phyloP scores from a whole-genome alignment of 1,140 invertebrate genomes.

The Ladona fulva region DNA sequence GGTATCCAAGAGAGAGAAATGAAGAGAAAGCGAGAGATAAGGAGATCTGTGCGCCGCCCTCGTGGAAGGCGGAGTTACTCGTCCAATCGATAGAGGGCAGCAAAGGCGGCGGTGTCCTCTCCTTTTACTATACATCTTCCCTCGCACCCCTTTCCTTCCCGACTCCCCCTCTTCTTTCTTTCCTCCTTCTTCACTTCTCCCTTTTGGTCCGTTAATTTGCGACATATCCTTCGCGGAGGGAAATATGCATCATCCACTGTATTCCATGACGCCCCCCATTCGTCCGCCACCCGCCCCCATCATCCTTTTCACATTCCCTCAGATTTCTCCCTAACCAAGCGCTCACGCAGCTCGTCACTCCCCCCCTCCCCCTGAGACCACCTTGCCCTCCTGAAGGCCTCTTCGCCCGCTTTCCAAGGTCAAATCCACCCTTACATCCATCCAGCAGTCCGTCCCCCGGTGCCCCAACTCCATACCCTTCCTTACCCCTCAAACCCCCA shows the following conservation, averaged over 20 bases:
- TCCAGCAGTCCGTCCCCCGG: no score
- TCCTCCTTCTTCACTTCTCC: background rate
- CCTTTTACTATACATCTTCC: background rate
- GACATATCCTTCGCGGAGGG: background rate
- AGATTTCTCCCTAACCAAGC: background rate
- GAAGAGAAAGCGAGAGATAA: background rate
- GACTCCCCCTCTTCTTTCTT: background rate
- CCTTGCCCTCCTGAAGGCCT: background rate
- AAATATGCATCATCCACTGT: conserved; percentile 1
- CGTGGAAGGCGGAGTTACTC: background rate
- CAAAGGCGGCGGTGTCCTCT: background rate
- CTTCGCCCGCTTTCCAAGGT: no score
- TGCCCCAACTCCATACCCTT: no score
- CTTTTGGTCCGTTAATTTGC: background rate
- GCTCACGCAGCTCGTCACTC: background rate
- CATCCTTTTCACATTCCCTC: background rate
- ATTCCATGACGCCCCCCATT: background rate
- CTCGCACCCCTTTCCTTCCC: background rate
- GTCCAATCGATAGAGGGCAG: background rate
- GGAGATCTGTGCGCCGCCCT: background rate
- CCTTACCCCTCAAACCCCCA: no score
- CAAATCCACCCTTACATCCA: no score
- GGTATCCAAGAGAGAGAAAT: background rate
- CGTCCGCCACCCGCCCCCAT: background rate
- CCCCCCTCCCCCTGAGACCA: background rate